phyloP scores from a whole-genome alignment of 2,797 vertebrate species.

The Sitta carolinensis region DNA sequence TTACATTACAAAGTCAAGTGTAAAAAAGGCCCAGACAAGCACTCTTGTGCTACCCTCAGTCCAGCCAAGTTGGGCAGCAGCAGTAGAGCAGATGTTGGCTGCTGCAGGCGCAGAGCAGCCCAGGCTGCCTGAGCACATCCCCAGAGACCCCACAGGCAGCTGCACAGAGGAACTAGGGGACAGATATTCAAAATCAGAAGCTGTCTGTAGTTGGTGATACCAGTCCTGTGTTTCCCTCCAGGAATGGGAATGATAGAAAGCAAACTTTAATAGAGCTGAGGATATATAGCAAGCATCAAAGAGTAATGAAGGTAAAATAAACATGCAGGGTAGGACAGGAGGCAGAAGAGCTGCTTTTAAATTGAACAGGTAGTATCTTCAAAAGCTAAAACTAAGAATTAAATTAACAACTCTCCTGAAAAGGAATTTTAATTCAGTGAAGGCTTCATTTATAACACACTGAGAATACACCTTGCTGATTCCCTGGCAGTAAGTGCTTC shows the following conservation, averaged over 20 bases:
- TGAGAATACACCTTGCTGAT: fast-evolving
- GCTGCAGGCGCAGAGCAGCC: not conserved
- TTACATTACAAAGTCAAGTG: not conserved
- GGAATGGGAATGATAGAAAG: not conserved
- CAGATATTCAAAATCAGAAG: not conserved
- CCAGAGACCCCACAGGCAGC: not conserved
- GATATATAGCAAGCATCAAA: not conserved
- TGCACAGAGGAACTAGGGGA: fast-evolving
- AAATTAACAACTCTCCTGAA: not conserved
- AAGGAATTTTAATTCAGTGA: not conserved
- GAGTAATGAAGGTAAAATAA: not conserved
- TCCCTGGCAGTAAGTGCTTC: not conserved
- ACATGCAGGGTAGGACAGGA: not conserved
- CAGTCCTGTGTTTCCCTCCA: not conserved
- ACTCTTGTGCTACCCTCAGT: not conserved
- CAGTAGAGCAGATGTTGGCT: not conserved
- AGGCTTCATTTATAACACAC: not conserved
- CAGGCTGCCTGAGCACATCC: not conserved
- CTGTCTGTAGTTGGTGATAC: not conserved
- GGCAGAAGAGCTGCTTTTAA: not conserved
- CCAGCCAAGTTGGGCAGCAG: not conserved
- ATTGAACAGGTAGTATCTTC: not conserved
- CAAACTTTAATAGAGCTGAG: not conserved
- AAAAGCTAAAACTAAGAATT: not conserved
- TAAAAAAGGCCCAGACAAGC: not conserved